These are phyloP conservation scores for Oncorhynchus clarkii DNA, from an alignment of 2,113 vertebrate species.

Conservation along the genomic window DNA sequence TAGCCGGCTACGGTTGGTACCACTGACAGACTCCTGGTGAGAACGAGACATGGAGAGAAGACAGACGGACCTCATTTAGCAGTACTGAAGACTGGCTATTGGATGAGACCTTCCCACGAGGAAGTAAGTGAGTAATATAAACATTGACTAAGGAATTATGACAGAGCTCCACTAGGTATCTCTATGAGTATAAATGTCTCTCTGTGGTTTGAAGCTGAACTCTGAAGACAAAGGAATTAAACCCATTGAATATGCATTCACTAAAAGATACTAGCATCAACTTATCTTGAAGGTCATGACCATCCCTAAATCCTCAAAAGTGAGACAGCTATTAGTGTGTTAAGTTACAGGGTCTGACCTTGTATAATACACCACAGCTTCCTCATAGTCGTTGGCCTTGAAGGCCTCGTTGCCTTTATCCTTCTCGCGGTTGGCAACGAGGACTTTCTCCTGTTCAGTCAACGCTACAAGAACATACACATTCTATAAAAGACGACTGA, in stretches of 20 bases:
- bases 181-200: too few species aligned
- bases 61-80: slow-evolving; percentile 15
- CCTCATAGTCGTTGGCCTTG: slow-evolving; percentile 80
- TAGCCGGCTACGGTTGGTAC: slow-evolving; percentile 76
- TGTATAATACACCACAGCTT: slow-evolving; percentile 86
- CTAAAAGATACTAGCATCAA: not conserved
- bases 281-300: not conserved
- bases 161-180: too few species aligned
- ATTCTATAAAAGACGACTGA: not conserved
- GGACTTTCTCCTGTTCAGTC: slow-evolving; percentile 75
- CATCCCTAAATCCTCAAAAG: not conserved
- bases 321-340: too few species aligned
- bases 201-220: not conserved
- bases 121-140: too few species aligned
- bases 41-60: not conserved
- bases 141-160: too few species aligned
- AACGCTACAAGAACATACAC: slow-evolving; percentile 67
- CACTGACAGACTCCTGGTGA: slow-evolving; percentile 84
- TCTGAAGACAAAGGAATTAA: not conserved
- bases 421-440: slow-evolving; percentile 83
- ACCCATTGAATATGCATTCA: not conserved
- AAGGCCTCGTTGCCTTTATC: slow-evolving; percentile 96
- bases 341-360: slow-evolving; percentile 69
- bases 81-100: not conserved
- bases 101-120: too few species aligned